Evolutionary conservation across 2,888 invertebrate species (phyloP).

Genomic region (Allophyes oxyacanthae): DNA sequence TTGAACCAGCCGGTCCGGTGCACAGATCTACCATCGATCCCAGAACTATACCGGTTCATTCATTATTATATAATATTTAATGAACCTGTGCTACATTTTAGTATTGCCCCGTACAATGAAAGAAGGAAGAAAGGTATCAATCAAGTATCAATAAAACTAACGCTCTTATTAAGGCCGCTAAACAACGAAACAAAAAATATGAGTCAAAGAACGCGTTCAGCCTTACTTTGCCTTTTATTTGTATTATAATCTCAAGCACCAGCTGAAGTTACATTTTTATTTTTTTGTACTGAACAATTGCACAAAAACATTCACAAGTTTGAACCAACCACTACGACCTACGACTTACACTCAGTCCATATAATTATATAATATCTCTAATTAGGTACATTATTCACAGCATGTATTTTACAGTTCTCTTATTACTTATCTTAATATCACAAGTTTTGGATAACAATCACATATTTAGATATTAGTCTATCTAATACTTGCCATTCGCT

Average conservation of each 20-base stretch:
- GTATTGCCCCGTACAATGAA: slow-evolving; percentile 2
- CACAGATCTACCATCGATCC: slow-evolving; percentile 41
- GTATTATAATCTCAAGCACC: slow-evolving; percentile 15
- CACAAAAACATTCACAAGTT: slow-evolving; percentile 15
- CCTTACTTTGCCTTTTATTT: slow-evolving; percentile 27
- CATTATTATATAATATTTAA: slow-evolving; percentile 9
- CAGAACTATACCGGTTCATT: slow-evolving; percentile 35
- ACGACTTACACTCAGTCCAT: slow-evolving; percentile 4
- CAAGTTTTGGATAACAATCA: slow-evolving; percentile 34
- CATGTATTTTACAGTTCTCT: slow-evolving; percentile 26
- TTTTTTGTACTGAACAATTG: slow-evolving; percentile 18
- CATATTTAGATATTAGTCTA: slow-evolving; percentile 11
- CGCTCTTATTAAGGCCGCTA: slow-evolving; percentile 9
- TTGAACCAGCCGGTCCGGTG: slow-evolving; percentile 59
- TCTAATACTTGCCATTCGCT: slow-evolving; percentile 45
- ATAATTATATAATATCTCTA: slow-evolving; percentile 22
- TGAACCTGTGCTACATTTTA: slow-evolving; percentile 3
- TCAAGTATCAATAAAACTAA: slow-evolving; percentile 35
- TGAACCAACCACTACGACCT: slow-evolving; percentile 4
- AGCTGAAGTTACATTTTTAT: slow-evolving; percentile 21
- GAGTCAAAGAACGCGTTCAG: slow-evolving; percentile 13
- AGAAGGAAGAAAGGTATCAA: slow-evolving; percentile 24
- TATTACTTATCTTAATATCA: slow-evolving; percentile 53
- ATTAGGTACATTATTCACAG: slow-evolving; percentile 50
- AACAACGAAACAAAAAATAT: slow-evolving; percentile 14